Conservation (phyloP, 2,113 vertebrate genomes). For the Indri indri region DNA sequence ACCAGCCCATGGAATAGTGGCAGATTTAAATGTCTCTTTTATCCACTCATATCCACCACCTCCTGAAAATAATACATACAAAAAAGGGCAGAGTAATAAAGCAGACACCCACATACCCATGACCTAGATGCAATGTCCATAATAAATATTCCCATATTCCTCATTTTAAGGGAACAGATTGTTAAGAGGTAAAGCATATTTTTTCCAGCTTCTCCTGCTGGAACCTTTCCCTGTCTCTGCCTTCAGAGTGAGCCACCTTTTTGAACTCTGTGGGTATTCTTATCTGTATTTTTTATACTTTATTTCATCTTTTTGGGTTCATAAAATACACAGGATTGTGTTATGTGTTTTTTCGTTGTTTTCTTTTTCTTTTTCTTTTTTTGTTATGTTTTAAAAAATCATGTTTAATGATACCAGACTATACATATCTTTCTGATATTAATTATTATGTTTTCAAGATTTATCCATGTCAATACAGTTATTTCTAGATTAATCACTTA, state of each 20-base stretch:
- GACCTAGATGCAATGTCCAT: background rate
- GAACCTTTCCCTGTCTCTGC: background rate
- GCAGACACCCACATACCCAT: background rate
- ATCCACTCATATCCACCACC: background rate
- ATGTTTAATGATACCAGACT: background rate
- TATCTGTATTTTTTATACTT: background rate
- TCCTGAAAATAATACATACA: background rate
- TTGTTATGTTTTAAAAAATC: background rate
- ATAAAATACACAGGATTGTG: background rate
- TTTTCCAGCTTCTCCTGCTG: background rate
- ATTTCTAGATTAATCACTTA: conserved; percentile 35
- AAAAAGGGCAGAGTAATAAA: background rate
- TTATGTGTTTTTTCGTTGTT: too few relatives aligned
- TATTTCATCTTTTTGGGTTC: background rate
- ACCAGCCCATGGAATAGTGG: background rate
- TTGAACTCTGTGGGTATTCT: background rate
- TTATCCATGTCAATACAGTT: background rate
- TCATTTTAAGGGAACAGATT: background rate
- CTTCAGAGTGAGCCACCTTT: background rate
- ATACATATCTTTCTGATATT: background rate
- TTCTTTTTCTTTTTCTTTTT: too few relatives aligned
- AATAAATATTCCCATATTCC: background rate
- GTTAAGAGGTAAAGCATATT: background rate
- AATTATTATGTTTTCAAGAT: conserved; percentile 5
- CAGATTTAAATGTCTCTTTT: background rate